Conservation (phyloP, 2,113 vertebrate genomes). For the Prunella fulvescens region DNA sequence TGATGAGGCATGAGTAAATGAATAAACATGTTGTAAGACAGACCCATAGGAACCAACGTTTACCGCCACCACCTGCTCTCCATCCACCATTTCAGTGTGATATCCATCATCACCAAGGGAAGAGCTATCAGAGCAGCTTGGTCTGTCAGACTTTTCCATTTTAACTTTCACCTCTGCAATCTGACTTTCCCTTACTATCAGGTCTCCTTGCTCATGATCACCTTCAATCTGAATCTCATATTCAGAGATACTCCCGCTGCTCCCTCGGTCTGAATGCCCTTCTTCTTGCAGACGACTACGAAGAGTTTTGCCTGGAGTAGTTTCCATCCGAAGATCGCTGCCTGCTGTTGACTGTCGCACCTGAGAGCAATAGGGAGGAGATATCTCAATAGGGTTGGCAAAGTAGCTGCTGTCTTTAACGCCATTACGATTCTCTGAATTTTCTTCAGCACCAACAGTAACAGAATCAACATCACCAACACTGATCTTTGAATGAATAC, state of each 20-base stretch:
- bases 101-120: slow-evolving; percentile 95
- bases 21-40: slow-evolving; percentile 87
- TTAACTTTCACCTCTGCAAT: slow-evolving; percentile 93
- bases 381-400: slow-evolving; percentile 94
- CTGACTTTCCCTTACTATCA: slow-evolving; percentile 88
- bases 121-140: slow-evolving; percentile 94
- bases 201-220: slow-evolving; percentile 88
- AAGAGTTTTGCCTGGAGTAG: slow-evolving; percentile 71
- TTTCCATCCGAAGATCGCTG: slow-evolving; percentile 78
- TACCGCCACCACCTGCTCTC: slow-evolving; percentile 92
- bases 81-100: slow-evolving; percentile 95
- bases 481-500: slow-evolving; percentile 95
- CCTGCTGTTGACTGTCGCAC: slow-evolving; percentile 73
- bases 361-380: slow-evolving; percentile 90
- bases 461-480: slow-evolving; percentile 80
- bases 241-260: slow-evolving; percentile 91
- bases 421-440: slow-evolving; percentile 81
- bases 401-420: slow-evolving; percentile 90
- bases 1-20: slow-evolving; percentile 80
- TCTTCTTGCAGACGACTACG: slow-evolving; percentile 84
- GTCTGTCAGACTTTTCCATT: slow-evolving; percentile 89
- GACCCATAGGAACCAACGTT: slow-evolving; percentile 93
- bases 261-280: slow-evolving; percentile 92
- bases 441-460: slow-evolving; percentile 83
- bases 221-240: slow-evolving; percentile 91